Conservation (phyloP, 2,797 vertebrate genomes). For the Coreius guichenoti region DNA sequence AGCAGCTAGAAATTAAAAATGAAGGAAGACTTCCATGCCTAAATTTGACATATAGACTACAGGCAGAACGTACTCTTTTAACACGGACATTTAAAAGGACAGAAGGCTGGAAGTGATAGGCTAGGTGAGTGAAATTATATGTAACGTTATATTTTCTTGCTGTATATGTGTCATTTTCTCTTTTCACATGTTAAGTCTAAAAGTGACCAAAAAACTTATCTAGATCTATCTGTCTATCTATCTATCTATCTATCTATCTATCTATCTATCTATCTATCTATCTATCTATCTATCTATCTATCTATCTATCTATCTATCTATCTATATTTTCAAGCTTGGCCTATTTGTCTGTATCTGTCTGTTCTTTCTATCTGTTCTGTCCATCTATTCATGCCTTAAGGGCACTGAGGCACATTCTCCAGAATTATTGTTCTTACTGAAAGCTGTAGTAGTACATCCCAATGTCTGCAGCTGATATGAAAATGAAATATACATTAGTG, state of each 20-base stretch:
- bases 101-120: neutral
- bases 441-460: neutral
- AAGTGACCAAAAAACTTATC: too few relatives aligned
- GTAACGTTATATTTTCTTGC: neutral
- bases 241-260: slow-evolving; percentile 4
- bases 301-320: neutral
- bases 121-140: neutral
- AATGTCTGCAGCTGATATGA: neutral
- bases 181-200: too few relatives aligned
- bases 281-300: neutral
- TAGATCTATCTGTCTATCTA: neutral
- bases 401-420: slow-evolving; percentile 1
- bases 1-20: neutral
- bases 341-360: neutral
- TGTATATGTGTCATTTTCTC: too few relatives aligned
- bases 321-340: neutral
- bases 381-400: neutral
- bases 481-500: neutral
- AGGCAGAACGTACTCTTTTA: neutral
- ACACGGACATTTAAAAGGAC: neutral
- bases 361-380: neutral
- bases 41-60: neutral
- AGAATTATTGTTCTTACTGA: neutral
- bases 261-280: neutral
- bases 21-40: neutral